phyloP scores from a whole-genome alignment of 2,113 vertebrate species.

The Platysternon megacephalum region DNA sequence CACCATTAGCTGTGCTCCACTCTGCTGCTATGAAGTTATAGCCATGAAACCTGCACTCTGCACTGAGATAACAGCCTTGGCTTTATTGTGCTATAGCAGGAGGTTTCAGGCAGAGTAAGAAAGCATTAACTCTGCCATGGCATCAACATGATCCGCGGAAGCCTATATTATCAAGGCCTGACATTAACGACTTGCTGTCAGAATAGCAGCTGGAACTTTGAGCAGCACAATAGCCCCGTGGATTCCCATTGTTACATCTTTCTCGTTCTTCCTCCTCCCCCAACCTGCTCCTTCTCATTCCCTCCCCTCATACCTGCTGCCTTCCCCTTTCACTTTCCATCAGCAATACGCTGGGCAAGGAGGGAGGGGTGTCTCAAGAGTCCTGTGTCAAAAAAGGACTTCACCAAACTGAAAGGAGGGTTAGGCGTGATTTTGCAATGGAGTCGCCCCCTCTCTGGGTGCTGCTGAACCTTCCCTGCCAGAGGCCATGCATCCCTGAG shows the following conservation, averaged over 20 bases:
- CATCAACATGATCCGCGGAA: neutral
- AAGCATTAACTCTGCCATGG: neutral
- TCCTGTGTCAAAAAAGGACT: neutral
- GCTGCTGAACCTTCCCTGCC: slow-evolving; percentile 15
- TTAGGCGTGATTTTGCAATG: neutral
- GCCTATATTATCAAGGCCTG: slow-evolving; percentile 1
- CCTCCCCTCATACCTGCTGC: neutral
- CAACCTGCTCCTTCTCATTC: neutral
- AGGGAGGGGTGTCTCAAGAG: neutral
- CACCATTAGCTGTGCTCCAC: neutral
- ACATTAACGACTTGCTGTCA: neutral
- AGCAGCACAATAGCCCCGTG: neutral
- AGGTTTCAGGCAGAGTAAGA: slow-evolving; percentile 16
- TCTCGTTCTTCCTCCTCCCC: neutral
- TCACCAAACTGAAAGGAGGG: neutral
- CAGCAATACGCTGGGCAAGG: neutral
- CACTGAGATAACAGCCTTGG: slow-evolving; percentile 14
- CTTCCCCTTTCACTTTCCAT: neutral
- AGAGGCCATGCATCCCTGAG: neutral
- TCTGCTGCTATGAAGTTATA: neutral
- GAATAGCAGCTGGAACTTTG: neutral
- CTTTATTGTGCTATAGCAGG: neutral
- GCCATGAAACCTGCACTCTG: neutral
- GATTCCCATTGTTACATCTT: neutral
- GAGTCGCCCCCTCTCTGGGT: neutral